Percentiles rank a stretch among this genome's conserved stretches.
phyloP scores from a whole-genome alignment of 2,797 vertebrate genomes.

The Galaxias olidus region DNA sequence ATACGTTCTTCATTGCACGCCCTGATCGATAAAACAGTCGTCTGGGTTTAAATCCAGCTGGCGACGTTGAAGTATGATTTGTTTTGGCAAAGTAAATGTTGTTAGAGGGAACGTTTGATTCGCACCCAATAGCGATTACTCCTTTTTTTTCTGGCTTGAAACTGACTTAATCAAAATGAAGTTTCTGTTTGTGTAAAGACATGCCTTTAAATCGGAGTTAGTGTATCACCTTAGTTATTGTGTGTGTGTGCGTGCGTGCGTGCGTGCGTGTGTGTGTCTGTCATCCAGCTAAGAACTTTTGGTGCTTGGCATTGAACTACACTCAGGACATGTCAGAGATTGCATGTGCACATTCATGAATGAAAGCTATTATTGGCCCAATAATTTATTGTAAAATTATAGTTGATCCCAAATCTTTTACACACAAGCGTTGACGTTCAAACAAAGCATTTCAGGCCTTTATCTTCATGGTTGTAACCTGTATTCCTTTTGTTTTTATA shows the following conservation, averaged over 20 bases:
- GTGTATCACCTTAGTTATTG: neutral
- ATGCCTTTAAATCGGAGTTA: neutral
- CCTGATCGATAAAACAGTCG: too few relatives aligned
- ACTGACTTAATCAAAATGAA: slow-evolving; percentile 46
- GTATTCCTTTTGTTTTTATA: too few relatives aligned
- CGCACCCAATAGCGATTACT: slow-evolving; percentile 63
- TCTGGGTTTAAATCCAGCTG: too few relatives aligned
- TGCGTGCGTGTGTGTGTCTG: slow-evolving; percentile 2
- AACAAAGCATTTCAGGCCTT: too few relatives aligned
- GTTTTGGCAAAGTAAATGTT: slow-evolving; percentile 33
- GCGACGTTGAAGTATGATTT: neutral
- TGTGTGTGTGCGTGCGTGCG: neutral
- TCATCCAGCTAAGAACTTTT: neutral
- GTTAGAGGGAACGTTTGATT: slow-evolving; percentile 32
- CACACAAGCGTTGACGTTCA: too few relatives aligned
- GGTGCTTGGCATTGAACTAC: neutral
- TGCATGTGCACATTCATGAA: neutral
- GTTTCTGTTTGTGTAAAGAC: slow-evolving; percentile 45
- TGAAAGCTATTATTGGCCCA: too few relatives aligned
- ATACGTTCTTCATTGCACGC: neutral
- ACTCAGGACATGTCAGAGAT: neutral
- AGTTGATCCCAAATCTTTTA: too few relatives aligned
- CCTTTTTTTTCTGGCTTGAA: slow-evolving; percentile 39
- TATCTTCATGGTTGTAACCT: too few relatives aligned
- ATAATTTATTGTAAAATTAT: too few relatives aligned